Conservation (phyloP, 2,888 invertebrate genomes). For the Rugalucina vietnamica region DNA sequence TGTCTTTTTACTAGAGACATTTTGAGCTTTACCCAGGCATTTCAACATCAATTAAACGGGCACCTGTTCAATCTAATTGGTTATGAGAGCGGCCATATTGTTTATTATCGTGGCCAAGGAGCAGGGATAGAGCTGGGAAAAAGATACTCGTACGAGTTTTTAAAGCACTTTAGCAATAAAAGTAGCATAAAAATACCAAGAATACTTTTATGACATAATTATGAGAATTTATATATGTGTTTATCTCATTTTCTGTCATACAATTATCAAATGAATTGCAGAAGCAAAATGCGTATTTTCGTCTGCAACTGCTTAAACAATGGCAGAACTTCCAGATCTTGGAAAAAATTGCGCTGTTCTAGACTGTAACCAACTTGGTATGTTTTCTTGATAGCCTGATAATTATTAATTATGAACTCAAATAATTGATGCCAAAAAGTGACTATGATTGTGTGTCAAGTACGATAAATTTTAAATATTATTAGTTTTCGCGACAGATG, state of each 20-base stretch:
- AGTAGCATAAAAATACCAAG: too few relatives aligned
- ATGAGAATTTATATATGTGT: too few relatives aligned
- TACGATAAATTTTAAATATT: neutral
- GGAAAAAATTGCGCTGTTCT: conserved; percentile 74
- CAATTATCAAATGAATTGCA: too few relatives aligned
- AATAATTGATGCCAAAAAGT: too few relatives aligned
- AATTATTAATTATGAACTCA: too few relatives aligned
- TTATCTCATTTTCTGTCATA: too few relatives aligned
- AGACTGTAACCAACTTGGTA: conserved; percentile 74
- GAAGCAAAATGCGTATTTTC: too few relatives aligned
- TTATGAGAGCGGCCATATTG: conserved; percentile 67
- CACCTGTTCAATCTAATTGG: conserved; percentile 35
- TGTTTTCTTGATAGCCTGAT: neutral
- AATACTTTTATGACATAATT: too few relatives aligned
- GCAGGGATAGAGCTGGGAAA: conserved; percentile 42
- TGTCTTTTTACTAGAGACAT: conserved; percentile 66
- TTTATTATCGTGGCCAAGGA: conserved; percentile 60
- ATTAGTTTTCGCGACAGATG: neutral
- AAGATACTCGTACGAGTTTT: too few relatives aligned
- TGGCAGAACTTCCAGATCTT: conserved; percentile 77
- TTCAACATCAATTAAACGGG: neutral
- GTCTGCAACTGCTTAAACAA: too few relatives aligned
- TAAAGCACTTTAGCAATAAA: neutral
- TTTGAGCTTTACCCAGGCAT: neutral
- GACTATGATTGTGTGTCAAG: too few relatives aligned